Percentiles rank a stretch among this genome's conserved stretches.
Conservation (phyloP, 2,888 invertebrate species). For the Drosophila barbarae region DNA sequence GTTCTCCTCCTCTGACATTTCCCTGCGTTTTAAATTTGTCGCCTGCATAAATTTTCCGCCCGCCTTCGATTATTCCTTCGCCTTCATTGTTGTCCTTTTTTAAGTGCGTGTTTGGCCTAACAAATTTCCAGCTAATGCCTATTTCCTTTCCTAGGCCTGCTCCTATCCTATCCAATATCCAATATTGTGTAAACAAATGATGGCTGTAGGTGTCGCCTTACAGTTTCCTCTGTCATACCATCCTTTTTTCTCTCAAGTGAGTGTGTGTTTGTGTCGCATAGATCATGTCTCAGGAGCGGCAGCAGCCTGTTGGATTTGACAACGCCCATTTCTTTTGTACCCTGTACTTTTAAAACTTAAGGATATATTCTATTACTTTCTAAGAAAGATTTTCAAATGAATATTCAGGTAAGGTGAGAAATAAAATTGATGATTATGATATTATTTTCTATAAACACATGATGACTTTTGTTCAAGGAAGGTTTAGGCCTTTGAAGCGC, state of each 20-base stretch:
- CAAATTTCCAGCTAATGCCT: slow-evolving; percentile 70
- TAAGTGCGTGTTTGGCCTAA: slow-evolving; percentile 72
- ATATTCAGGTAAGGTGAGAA: not conserved
- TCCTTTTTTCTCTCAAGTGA: slow-evolving; percentile 14
- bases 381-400: not conserved
- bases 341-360: not conserved
- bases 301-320: slow-evolving; percentile 63
- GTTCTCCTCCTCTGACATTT: slow-evolving; percentile 1
- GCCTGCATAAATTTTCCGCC: slow-evolving; percentile 69
- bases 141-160: slow-evolving; percentile 55
- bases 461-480: too few species aligned
- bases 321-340: slow-evolving; percentile 11
- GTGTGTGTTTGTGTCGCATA: slow-evolving; percentile 32
- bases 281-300: slow-evolving; percentile 55
- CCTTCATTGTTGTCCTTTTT: slow-evolving; percentile 29
- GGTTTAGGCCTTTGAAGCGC: too few species aligned
- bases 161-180: slow-evolving; percentile 59
- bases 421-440: too few species aligned
- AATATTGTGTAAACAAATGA: slow-evolving; percentile 74
- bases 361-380: not conserved
- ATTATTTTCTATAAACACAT: too few species aligned
- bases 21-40: slow-evolving; percentile 68
- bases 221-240: slow-evolving; percentile 39
- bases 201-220: slow-evolving; percentile 68
- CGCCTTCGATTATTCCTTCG: slow-evolving; percentile 40